phyloP scores from a whole-genome alignment of 2,888 invertebrate species.

The Griposia aprilina region DNA sequence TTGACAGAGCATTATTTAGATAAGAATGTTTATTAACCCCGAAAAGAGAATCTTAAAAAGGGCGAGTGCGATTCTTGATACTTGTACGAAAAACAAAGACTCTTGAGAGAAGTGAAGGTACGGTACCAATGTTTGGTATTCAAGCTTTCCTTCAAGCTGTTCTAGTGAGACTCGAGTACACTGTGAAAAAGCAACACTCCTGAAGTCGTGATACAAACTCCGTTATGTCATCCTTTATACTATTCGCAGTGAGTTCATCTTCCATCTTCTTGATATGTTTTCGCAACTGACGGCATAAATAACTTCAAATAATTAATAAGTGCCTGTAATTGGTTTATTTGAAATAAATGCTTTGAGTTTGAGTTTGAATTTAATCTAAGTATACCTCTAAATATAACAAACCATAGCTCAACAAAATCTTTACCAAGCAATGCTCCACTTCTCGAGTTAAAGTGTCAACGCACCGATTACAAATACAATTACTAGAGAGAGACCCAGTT shows the following conservation, averaged over 20 bases:
- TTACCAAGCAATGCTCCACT: background rate
- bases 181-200: background rate
- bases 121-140: too few species aligned
- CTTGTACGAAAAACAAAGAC: too few species aligned
- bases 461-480: slow-evolving; percentile 56
- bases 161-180: too few species aligned
- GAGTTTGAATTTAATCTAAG: too few species aligned
- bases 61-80: too few species aligned
- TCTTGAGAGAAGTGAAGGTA: too few species aligned
- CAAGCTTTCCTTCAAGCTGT: too few species aligned
- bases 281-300: background rate
- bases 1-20: too few species aligned
- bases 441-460: slow-evolving; percentile 38
- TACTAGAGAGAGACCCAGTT: slow-evolving; percentile 52
- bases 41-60: too few species aligned
- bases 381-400: background rate
- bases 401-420: background rate
- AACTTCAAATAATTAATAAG: background rate
- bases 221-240: background rate
- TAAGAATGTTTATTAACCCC: too few species aligned
- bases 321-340: too few species aligned
- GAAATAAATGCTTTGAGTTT: too few species aligned
- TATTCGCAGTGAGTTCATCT: background rate
- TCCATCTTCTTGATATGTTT: background rate
- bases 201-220: background rate